Conservation (phyloP, 1,140 invertebrate genomes). For the Neodiprion virginianus region DNA sequence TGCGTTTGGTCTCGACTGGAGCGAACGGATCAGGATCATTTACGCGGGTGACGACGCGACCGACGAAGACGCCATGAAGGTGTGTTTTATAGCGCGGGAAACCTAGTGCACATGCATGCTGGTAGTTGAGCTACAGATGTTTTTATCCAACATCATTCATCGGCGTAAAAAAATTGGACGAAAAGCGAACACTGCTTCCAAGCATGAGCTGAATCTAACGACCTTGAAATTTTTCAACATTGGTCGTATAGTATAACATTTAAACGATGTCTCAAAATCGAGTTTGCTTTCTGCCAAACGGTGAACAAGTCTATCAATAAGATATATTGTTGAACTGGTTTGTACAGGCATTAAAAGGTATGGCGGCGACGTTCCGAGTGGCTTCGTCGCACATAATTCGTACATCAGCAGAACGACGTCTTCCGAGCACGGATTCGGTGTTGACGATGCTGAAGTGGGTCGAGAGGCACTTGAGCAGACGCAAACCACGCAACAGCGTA, state of each 20-base stretch:
- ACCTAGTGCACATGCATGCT: constrained; percentile 6
- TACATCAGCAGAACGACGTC: constrained; percentile 82
- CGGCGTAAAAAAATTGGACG: neutral
- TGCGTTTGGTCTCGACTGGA: constrained; percentile 90
- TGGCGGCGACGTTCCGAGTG: constrained; percentile 90
- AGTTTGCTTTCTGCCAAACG: constrained; percentile 18
- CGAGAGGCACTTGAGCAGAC: constrained; percentile 79
- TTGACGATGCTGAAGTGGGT: constrained; percentile 90
- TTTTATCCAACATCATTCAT: neutral
- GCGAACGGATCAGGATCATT: constrained; percentile 87
- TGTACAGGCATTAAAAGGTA: constrained; percentile 80
- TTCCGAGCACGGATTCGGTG: constrained; percentile 87
- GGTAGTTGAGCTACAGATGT: neutral
- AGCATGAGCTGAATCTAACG: neutral
- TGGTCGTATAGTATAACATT: neutral
- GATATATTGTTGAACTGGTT: too few species aligned
- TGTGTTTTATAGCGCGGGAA: constrained; percentile 53
- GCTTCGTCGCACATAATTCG: constrained; percentile 84
- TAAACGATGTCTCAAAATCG: constrained; percentile 5
- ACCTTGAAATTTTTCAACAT: constrained; percentile 8
- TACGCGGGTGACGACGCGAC: constrained; percentile 90
- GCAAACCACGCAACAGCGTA: constrained; percentile 68
- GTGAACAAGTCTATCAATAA: neutral
- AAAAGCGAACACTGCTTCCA: neutral
- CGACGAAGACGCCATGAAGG: constrained; percentile 91